These are phyloP conservation scores for Euplagia quadripunctaria DNA, from an alignment of 2,888 invertebrate species.

Conservation along the genomic window DNA sequence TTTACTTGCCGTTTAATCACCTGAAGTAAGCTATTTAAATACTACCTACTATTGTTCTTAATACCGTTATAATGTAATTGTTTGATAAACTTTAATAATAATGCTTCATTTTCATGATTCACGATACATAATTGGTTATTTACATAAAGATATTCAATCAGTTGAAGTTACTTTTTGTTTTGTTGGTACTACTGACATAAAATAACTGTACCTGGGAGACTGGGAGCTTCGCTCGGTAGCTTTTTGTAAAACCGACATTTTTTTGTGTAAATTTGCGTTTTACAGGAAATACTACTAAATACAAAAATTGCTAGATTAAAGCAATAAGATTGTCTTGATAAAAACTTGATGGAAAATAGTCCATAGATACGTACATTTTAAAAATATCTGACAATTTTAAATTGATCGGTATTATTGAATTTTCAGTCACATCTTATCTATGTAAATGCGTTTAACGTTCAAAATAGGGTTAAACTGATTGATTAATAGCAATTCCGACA, in stretches of 20 bases:
- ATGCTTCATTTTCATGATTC: not conserved
- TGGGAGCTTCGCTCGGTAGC: too few species aligned
- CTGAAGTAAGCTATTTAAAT: slow-evolving; percentile 2
- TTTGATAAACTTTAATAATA: slow-evolving; percentile 3
- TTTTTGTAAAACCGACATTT: too few species aligned
- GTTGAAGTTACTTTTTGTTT: not conserved
- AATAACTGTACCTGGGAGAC: too few species aligned
- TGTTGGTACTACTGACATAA: not conserved
- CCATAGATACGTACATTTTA: too few species aligned
- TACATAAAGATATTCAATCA: not conserved
- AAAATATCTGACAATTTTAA: too few species aligned
- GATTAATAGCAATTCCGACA: slow-evolving; percentile 67
- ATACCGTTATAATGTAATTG: slow-evolving; percentile 2
- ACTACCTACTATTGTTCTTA: not conserved
- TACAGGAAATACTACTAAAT: too few species aligned
- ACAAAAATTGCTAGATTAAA: too few species aligned
- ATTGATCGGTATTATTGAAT: not conserved
- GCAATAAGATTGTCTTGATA: not conserved
- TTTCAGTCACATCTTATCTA: not conserved
- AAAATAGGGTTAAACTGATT: slow-evolving; percentile 62
- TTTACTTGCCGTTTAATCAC: not conserved
- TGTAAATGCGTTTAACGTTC: slow-evolving; percentile 26
- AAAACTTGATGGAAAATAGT: too few species aligned
- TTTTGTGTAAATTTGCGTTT: too few species aligned
- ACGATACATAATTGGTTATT: not conserved